phyloP scores from a whole-genome alignment of 1,140 invertebrate genomes.

The Calephelis virginiensis region DNA sequence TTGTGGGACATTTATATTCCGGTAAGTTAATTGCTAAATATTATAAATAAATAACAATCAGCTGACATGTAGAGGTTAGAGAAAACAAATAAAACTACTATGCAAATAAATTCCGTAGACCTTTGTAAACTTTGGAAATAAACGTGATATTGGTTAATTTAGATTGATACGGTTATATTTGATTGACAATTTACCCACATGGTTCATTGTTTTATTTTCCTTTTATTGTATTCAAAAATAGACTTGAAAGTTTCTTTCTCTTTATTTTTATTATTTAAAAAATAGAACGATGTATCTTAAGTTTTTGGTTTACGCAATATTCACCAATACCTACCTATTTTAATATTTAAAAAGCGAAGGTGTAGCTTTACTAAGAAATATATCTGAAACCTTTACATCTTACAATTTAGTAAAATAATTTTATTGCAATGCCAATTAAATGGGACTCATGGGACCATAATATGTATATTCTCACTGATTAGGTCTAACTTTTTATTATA shows the following conservation, averaged over 20 bases:
- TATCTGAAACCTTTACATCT: no score
- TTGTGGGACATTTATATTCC: conserved; percentile 21
- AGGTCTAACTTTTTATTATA: no score
- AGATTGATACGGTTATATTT: conserved; percentile 13
- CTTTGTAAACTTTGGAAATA: not conserved
- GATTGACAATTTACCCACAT: not conserved
- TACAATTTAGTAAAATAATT: no score
- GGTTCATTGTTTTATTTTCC: not conserved
- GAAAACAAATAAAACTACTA: conserved; percentile 13
- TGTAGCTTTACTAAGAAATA: no score
- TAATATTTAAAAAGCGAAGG: no score
- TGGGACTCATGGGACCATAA: no score
- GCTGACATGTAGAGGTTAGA: conserved; percentile 30
- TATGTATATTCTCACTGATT: no score
- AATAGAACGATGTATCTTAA: no score
- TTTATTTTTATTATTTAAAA: no score
- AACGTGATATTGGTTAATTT: conserved; percentile 8
- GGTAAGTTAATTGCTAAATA: conserved; percentile 23
- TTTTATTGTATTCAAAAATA: not conserved
- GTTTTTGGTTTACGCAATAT: no score
- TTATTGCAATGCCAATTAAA: no score
- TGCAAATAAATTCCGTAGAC: not conserved
- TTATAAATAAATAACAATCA: conserved; percentile 20
- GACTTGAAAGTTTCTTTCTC: not conserved
- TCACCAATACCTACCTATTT: no score